Evolutionary conservation across 2,888 invertebrate genomes (phyloP), one percentile per base, ranked within the genome.

Genomic region (Amphipyra tragopoginis): DNA sequence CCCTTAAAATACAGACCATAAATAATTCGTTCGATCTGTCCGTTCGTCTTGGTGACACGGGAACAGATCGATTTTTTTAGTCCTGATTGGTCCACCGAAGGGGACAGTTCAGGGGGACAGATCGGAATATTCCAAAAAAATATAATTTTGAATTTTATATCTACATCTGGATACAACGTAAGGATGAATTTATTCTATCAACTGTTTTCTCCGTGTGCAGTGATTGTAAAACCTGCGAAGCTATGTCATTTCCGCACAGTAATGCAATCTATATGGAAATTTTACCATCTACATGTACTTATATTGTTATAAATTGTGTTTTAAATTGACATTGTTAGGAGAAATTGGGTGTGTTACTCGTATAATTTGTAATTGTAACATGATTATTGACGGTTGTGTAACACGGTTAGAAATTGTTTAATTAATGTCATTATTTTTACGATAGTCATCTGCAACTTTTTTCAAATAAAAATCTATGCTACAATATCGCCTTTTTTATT

Each of bases 221-320:
- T 54, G 42, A 61, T 50, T 8, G 49, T 72, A 51, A 52, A 49
- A 55, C 38, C 43, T 34, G 33, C 38, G 21, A 21, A 14, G 40
- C 39, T 42, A 11, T 69, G 34, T 64, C 43, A 75, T 69, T 69
- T 69, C 70, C 70, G 65, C n/a, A 5, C 10, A 8, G 54, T 55
- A 74, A 64, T 57, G 44, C 36, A 57, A 69, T 60, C 58, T 57
- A 34, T 64, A 72, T 72, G 75, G 56, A 70, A 72, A 74, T 72
- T 69, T 64, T 65, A 52, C 64, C 59, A 57, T 55, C 33, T 14
- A 21, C 6, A 34, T 43, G 36, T 47, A 48, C 33, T 39, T 50
- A 57, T 42, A 10, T 29, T 5, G 33, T 38, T 2, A 29, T 8
- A 36, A 38, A 42, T 55, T 57, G 72, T 47, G 72, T 47, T 49